These are phyloP conservation scores for Drusus annulatus DNA, from an alignment of 1,140 invertebrate genomes.

Conservation along the genomic window DNA sequence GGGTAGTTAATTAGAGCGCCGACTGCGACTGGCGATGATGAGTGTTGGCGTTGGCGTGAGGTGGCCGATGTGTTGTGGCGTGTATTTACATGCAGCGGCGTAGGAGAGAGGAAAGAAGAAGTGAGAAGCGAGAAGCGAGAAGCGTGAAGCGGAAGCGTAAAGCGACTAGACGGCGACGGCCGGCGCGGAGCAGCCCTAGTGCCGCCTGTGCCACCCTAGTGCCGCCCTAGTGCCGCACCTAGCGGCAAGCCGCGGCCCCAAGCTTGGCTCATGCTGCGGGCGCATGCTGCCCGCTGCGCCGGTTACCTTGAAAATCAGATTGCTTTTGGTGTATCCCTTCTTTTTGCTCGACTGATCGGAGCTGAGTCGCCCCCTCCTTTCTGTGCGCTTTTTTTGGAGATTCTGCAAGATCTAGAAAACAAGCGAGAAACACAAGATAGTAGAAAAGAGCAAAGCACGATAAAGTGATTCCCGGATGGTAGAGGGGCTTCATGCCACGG, in stretches of 20 bases:
- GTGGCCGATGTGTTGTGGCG: conserved; percentile 48
- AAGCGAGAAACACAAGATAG: conserved; percentile 83
- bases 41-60: conserved; percentile 12
- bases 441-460: conserved; percentile 73
- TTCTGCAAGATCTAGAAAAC: conserved; percentile 97
- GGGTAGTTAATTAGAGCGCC: conserved; percentile 6
- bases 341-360: conserved; percentile 90
- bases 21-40: conserved; percentile 32
- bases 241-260: conserved; percentile 62
- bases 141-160: conserved; percentile 58
- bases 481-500: conserved; percentile 41
- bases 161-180: conserved; percentile 58
- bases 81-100: conserved; percentile 56
- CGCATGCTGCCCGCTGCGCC: conserved; percentile 69
- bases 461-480: conserved; percentile 58
- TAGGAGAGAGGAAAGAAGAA: conserved; percentile 57
- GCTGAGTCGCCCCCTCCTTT: conserved; percentile 92
- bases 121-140: conserved; percentile 48
- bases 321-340: conserved; percentile 93
- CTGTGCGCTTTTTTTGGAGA: conserved; percentile 96
- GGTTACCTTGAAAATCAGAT: conserved; percentile 97
- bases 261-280: conserved; percentile 60
- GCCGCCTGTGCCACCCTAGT: too few species aligned
- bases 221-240: conserved; percentile 62
- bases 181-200: conserved; percentile 61